Evolutionary conservation across 2,113 vertebrate genomes (phyloP).

Genomic region (Limanda limanda): DNA sequence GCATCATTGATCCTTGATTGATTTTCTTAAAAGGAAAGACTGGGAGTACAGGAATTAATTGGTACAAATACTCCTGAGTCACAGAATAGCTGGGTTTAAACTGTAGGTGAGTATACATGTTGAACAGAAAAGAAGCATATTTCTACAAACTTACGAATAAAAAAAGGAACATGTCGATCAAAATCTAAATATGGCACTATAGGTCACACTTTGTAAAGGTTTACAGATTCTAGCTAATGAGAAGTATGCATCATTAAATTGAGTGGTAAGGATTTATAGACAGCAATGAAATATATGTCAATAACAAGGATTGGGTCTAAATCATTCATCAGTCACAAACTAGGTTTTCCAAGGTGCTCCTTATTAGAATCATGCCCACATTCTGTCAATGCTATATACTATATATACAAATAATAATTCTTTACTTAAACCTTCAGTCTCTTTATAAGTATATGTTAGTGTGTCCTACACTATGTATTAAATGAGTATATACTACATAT

Average conservation of each 20-base stretch:
- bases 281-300: neutral
- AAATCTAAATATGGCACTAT: neutral
- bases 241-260: neutral
- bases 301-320: neutral
- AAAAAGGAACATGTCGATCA: neutral
- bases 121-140: neutral
- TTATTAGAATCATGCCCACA: slow-evolving; percentile 19
- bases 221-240: neutral
- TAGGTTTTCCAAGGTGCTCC: slow-evolving; percentile 15
- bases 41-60: neutral
- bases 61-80: neutral
- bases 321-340: slow-evolving; percentile 8
- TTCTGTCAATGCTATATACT: neutral
- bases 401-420: too few species aligned
- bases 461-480: too few species aligned
- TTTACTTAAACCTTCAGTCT: neutral
- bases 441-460: neutral
- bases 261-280: neutral
- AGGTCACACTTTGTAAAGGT: neutral
- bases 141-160: neutral
- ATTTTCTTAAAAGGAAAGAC: neutral
- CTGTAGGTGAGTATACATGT: neutral
- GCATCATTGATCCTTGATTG: neutral
- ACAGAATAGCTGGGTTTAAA: neutral
- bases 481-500: too few species aligned